A percentile compares a stretch with the other conserved stretches of the same genome.
Conservation (phyloP, 2,113 vertebrate species). For the Potamarius usumacintae region DNA sequence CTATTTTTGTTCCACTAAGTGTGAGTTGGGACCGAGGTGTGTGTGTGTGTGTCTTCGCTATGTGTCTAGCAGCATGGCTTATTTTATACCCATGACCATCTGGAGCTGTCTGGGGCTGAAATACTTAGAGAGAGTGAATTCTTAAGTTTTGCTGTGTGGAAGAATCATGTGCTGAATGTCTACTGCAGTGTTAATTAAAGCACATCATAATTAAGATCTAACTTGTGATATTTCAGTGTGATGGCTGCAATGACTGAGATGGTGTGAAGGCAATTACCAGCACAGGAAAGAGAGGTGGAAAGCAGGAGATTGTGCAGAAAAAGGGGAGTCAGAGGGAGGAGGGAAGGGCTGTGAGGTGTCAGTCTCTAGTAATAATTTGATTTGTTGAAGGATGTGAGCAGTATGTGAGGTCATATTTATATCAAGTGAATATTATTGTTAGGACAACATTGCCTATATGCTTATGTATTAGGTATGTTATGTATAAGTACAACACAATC, state of each 20-base stretch:
- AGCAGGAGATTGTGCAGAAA: not conserved
- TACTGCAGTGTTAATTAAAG: constrained; percentile 49
- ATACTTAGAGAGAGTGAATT: constrained; percentile 1
- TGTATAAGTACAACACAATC: not conserved
- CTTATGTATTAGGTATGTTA: not conserved
- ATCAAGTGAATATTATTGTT: not conserved
- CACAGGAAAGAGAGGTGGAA: constrained; percentile 11
- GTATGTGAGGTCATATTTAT: constrained; percentile 22
- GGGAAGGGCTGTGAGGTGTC: not conserved
- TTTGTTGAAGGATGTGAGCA: not conserved
- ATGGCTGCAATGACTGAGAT: constrained; percentile 44
- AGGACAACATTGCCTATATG: not conserved
- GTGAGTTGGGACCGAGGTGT: not conserved
- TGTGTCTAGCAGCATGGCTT: constrained; percentile 5
- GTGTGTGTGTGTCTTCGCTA: not conserved
- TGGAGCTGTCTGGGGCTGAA: constrained; percentile 12
- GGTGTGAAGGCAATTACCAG: constrained; percentile 42
- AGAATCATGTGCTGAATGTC: constrained; percentile 32
- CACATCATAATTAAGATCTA: constrained; percentile 50
- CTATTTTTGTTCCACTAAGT: not conserved
- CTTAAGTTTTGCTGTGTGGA: constrained; percentile 21
- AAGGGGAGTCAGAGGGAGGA: not conserved
- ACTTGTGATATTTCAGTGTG: constrained; percentile 37
- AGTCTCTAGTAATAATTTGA: constrained; percentile 21
- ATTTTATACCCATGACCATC: constrained; percentile 10